phyloP scores from a whole-genome alignment of 1,140 invertebrate species.

The Penaeus chinensis region DNA sequence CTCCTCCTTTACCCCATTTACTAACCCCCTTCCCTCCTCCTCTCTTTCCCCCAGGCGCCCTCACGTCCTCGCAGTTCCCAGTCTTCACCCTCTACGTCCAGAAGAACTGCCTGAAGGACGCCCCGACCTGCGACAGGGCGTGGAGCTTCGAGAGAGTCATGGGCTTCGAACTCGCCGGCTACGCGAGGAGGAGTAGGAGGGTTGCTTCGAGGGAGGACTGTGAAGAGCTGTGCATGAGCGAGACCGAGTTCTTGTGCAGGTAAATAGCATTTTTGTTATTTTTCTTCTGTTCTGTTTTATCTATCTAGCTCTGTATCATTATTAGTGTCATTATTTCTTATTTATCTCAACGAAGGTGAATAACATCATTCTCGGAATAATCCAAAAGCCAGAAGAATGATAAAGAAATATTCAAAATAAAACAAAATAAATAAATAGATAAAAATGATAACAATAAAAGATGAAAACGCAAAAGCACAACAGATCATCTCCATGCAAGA shows the following conservation, averaged over 20 bases:
- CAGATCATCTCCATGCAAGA: too few species aligned
- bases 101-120: conserved; percentile 69
- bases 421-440: too few species aligned
- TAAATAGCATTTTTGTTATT: conserved; percentile 60
- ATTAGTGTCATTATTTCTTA: too few species aligned
- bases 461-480: too few species aligned
- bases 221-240: conserved; percentile 69
- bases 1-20: not conserved
- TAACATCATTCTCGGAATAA: too few species aligned
- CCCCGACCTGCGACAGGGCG: conserved; percentile 66
- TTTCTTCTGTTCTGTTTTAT: not conserved
- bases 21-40: not conserved
- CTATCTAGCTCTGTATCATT: not conserved
- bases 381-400: too few species aligned
- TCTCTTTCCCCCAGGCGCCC: conserved; percentile 65
- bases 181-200: conserved; percentile 65
- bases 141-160: conserved; percentile 71
- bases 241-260: conserved; percentile 70
- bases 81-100: conserved; percentile 73
- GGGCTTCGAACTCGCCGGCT: conserved; percentile 65
- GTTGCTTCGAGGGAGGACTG: conserved; percentile 68
- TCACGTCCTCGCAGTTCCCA: conserved; percentile 71
- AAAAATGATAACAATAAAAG: too few species aligned
- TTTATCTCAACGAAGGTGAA: not conserved
- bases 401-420: too few species aligned